Conservation (phyloP, 2,888 invertebrate species). For the Andrena bicolor region DNA sequence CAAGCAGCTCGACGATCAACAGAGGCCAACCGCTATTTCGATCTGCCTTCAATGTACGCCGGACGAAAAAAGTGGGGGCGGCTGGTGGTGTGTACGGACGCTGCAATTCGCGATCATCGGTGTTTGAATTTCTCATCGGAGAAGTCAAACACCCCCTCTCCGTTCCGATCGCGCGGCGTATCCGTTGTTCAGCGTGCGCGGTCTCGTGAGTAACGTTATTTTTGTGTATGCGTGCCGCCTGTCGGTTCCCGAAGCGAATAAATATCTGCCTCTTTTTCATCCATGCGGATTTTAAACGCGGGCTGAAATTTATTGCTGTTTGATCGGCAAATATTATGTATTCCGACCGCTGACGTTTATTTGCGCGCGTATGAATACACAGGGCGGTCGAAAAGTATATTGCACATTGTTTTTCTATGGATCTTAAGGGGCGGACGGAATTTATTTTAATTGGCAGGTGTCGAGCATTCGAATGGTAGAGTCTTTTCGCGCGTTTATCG, state of each 20-base stretch:
- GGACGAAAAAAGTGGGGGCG: neutral
- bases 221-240: neutral
- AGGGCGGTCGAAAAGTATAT: neutral
- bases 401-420: neutral
- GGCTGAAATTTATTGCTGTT: neutral
- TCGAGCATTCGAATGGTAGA: neutral
- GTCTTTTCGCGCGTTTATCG: neutral
- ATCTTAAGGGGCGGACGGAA: neutral
- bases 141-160: neutral
- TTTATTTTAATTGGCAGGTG: neutral
- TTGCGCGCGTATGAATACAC: neutral
- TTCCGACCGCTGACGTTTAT: neutral
- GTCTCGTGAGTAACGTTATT: neutral
- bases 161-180: neutral
- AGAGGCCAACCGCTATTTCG: conserved; percentile 5
- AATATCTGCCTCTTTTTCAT: neutral
- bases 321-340: neutral
- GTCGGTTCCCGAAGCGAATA: neutral
- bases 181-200: neutral
- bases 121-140: neutral
- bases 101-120: neutral
- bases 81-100: neutral
- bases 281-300: neutral
- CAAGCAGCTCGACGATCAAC: neutral
- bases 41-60: neutral